These are phyloP conservation scores for Orthosia incerta DNA, from an alignment of 2,888 invertebrate species.

Conservation along the genomic window DNA sequence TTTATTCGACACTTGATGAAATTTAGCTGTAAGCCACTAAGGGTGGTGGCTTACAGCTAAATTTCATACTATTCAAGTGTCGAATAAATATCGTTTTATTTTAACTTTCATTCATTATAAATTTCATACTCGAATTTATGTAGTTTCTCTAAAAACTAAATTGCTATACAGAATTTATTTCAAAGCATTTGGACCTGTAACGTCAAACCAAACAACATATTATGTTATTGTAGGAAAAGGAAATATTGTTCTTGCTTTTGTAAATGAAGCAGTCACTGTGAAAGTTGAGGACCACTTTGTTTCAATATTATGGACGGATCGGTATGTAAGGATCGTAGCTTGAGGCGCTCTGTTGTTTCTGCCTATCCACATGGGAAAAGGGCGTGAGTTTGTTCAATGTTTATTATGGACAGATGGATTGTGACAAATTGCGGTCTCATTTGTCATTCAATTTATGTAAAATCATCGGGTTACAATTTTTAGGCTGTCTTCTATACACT, in stretches of 20 bases:
- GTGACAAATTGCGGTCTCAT: constrained; percentile 8
- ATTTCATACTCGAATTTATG: not conserved
- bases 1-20: not conserved
- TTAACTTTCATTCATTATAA: too few species aligned
- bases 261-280: constrained; percentile 1
- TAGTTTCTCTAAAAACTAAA: not conserved
- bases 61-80: too few species aligned
- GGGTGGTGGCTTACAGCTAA: too few species aligned
- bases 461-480: not conserved
- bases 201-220: not conserved
- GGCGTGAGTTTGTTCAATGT: too few species aligned
- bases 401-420: not conserved
- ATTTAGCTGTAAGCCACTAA: not conserved
- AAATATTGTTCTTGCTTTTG: constrained; percentile 2
- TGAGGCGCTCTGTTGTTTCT: too few species aligned
- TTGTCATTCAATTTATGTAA: constrained; percentile 3
- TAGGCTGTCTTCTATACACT: not conserved
- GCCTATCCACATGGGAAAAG: too few species aligned
- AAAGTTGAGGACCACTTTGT: not conserved
- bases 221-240: not conserved
- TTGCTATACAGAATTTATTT: not conserved
- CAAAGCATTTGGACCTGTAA: not conserved
- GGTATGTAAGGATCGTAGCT: too few species aligned
- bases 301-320: constrained; percentile 4
- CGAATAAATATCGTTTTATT: too few species aligned